Base-by-base conservation (phyloP, 2,797 vertebrate genomes). In the Eupleurogrammus muticus region DNA sequence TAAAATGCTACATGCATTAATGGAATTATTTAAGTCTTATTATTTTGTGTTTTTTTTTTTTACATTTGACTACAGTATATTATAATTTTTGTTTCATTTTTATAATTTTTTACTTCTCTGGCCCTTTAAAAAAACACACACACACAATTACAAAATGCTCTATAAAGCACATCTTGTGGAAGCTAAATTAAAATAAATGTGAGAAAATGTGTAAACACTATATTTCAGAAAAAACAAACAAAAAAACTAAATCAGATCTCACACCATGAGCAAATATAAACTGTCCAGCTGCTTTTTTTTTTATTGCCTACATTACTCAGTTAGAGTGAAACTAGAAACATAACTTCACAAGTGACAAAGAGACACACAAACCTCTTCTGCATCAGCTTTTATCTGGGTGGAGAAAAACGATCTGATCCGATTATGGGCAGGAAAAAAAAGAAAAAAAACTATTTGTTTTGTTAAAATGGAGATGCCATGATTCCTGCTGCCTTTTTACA, bases 191-290 rank as follows among this genome's bases (percentile, higher is more conserved):
- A 55, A 56, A 53, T 9, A 56, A 67, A 77, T 70, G 48, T 44
- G 36, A 53, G n/a, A 50, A 20, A 60, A 66, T 7, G 11, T 50
- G 38, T 57, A 60, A 38, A 44, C 20, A 36, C 35, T 66, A 55
- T 60, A 71, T 56, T 73, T 70, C 40, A 84, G n/a, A 54, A 13
- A 59, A 57, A 75, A 56, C 53, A 3, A 70, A 42, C 62, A 72
- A 71, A 34, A 66, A 50, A 70, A 57, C 66, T 75, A 87, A 85
- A 84, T 77, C 21, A 76, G 74, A 85, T 69, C 65, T 61, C 5
- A 62, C 58, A 60, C 59, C 70, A 63, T 58, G 70, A 84, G 48
- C 59, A 74, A 58, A 61, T 51, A 79, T 40, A 79, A 58, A 79
- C 77, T 73, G 72, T 73, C 74, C 73, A 57, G 36, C 49, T 32